phyloP scores from a whole-genome alignment of 2,113 vertebrate genomes.

The Delphinus delphis region DNA sequence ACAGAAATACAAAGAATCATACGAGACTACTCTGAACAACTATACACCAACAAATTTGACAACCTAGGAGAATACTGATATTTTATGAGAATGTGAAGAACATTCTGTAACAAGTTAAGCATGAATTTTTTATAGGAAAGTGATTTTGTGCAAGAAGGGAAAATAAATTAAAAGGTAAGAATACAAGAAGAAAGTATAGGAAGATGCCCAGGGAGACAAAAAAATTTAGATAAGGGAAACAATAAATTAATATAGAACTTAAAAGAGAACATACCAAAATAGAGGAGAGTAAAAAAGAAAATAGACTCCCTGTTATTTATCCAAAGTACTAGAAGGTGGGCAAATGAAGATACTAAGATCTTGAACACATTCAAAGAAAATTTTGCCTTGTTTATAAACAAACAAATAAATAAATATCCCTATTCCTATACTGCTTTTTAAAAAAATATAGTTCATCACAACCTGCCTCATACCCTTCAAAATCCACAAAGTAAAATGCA shows the following conservation, averaged over 20 bases:
- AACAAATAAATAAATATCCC: neutral
- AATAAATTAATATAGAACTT: neutral
- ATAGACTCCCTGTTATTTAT: neutral
- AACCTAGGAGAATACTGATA: neutral
- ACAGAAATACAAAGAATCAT: neutral
- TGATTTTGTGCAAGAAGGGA: neutral
- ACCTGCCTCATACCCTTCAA: neutral
- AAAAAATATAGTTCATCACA: neutral
- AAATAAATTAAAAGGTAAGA: neutral
- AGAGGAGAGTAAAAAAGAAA: neutral
- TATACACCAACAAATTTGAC: neutral
- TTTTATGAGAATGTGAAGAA: neutral
- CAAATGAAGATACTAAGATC: neutral
- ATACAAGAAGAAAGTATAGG: neutral
- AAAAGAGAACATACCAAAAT: neutral
- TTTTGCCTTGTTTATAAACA: neutral
- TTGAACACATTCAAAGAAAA: neutral
- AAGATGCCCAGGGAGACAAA: neutral
- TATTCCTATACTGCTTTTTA: neutral
- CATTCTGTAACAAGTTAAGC: neutral
- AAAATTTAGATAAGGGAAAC: neutral
- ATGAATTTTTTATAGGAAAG: neutral
- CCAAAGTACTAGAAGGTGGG: neutral
- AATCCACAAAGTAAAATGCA: neutral
- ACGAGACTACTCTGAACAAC: neutral